Conservation (phyloP, 2,113 vertebrate species). For the Xenus cinereus region DNA sequence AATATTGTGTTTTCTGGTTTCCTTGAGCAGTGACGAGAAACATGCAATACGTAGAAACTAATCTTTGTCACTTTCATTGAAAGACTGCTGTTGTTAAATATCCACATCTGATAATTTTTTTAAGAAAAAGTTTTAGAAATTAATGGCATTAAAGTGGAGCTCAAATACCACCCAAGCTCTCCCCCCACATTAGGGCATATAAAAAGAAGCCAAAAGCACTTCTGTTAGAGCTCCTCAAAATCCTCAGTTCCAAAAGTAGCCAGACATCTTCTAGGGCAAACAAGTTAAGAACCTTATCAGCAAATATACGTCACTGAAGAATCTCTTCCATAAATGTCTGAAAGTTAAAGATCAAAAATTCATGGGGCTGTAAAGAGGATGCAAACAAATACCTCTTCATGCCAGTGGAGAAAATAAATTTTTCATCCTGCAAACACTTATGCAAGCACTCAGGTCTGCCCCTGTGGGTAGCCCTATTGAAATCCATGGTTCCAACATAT, state of each 20-base stretch:
- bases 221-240: not conserved
- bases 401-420: not conserved
- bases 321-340: constrained; percentile 1
- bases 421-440: not conserved
- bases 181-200: not conserved
- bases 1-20: not conserved
- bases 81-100: not conserved
- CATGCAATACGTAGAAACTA: not conserved
- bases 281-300: not conserved
- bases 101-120: not conserved
- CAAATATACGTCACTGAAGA: not conserved
- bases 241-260: not conserved
- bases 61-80: not conserved
- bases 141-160: not conserved
- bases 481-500: not conserved
- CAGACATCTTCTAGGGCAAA: not conserved
- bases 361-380: not conserved
- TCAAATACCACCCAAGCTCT: not conserved
- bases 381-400: constrained; percentile 16
- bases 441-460: not conserved
- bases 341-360: constrained; percentile 44
- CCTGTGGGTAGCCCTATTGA: not conserved
- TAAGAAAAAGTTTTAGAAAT: not conserved
- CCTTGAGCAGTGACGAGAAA: not conserved
- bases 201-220: not conserved